A percentile compares a stretch with the other conserved stretches of the same genome.
Conservation (phyloP, 2,888 invertebrate genomes). For the Brachycybe producta region DNA sequence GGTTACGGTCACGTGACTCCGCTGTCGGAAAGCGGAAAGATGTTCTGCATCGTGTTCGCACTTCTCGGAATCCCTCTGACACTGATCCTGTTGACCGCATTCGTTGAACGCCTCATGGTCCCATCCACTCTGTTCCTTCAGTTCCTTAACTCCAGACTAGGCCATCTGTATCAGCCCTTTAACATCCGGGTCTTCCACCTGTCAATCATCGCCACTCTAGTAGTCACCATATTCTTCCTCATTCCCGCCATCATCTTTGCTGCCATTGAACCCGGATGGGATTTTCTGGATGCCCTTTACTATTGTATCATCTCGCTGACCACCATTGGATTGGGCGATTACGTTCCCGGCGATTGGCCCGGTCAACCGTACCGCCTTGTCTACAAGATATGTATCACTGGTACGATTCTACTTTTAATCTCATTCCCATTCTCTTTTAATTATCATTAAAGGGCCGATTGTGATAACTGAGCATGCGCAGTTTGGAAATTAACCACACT, state of each 20-base stretch:
- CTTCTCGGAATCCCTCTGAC: conserved; percentile 75
- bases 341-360: conserved; percentile 69
- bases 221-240: conserved; percentile 51
- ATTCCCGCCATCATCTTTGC: conserved; percentile 64
- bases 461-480: no score
- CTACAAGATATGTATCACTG: conserved; percentile 68
- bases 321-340: conserved; percentile 78
- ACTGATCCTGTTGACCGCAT: conserved; percentile 62
- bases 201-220: conserved; percentile 42
- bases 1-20: conserved; percentile 85
- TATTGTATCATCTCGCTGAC: conserved; percentile 84
- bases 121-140: conserved; percentile 59
- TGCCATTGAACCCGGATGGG: conserved; percentile 64
- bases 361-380: conserved; percentile 60
- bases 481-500: no score
- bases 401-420: conserved; percentile 37
- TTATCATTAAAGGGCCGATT: no score
- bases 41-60: conserved; percentile 78
- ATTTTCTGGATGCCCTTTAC: conserved; percentile 72
- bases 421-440: conserved; percentile 1
- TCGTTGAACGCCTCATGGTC: conserved; percentile 64
- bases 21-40: conserved; percentile 67
- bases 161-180: conserved; percentile 51
- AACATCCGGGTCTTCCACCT: conserved; percentile 65
- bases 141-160: conserved; percentile 52